Evolutionary conservation across 2,888 invertebrate genomes (phyloP).

Genomic region (Oligia strigilis): DNA sequence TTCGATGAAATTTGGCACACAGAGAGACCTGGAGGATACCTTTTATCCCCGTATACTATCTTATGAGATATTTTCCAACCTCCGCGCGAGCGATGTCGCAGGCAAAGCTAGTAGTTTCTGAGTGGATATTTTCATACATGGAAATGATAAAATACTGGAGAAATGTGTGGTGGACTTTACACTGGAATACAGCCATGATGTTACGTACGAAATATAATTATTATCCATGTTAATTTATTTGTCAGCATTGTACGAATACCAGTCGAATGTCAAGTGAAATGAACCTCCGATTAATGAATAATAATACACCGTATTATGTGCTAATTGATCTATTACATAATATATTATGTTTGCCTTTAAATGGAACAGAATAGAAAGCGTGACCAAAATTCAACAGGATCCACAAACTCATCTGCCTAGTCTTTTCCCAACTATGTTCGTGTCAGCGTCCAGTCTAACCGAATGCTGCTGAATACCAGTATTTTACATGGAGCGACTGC

Average conservation of each 20-base stretch:
- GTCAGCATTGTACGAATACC: slow-evolving; percentile 14
- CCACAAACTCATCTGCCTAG: background rate
- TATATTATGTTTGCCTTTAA: slow-evolving; percentile 5
- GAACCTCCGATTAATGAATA: slow-evolving; percentile 53
- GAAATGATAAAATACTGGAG: too few species aligned
- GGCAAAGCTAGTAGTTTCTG: too few species aligned
- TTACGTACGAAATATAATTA: slow-evolving; percentile 13
- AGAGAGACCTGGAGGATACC: background rate
- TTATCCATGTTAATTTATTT: slow-evolving; percentile 51
- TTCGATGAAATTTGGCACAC: background rate
- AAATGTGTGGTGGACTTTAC: background rate
- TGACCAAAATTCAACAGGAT: slow-evolving; percentile 1
- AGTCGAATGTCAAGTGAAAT: slow-evolving; percentile 53
- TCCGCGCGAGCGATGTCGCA: background rate
- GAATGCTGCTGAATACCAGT: background rate
- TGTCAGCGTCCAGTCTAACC: background rate
- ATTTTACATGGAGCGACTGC: background rate
- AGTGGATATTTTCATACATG: too few species aligned
- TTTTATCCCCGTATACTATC: background rate
- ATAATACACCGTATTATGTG: slow-evolving; percentile 46
- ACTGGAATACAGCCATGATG: background rate
- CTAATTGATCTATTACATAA: slow-evolving; percentile 34
- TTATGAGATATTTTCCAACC: background rate
- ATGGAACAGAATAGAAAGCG: slow-evolving; percentile 3
- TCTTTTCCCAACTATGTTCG: background rate